These are phyloP conservation scores for Hylia prasina DNA, from an alignment of 2,113 vertebrate species.

Conservation along the genomic window DNA sequence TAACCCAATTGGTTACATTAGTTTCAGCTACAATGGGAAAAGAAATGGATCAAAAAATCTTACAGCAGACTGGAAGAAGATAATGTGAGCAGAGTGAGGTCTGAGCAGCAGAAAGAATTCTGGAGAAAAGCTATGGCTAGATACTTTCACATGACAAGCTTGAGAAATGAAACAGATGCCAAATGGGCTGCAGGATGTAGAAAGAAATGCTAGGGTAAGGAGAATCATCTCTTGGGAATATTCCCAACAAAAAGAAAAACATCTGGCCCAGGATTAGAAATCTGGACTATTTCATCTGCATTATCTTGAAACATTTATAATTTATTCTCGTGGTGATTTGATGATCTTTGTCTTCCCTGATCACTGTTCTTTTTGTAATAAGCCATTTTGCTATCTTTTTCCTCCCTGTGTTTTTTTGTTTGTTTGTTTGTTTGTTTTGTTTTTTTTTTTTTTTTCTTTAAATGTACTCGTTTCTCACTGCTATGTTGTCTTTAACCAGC, in stretches of 20 bases:
- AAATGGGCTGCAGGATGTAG: background rate
- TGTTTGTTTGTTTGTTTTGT: too few relatives aligned
- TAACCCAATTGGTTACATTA: background rate
- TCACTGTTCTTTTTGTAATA: background rate
- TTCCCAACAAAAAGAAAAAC: background rate
- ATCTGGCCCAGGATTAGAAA: background rate
- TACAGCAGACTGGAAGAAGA: background rate
- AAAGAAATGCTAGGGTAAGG: background rate
- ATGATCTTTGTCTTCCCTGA: background rate
- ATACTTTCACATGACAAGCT: background rate
- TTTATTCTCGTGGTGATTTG: background rate
- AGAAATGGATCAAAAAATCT: background rate
- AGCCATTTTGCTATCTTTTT: background rate
- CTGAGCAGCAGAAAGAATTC: background rate
- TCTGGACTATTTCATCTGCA: background rate
- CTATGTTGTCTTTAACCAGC: background rate
- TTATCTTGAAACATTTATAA: background rate
- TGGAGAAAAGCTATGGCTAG: background rate
- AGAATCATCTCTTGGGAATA: background rate
- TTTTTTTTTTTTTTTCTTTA: background rate
- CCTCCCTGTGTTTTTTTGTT: accelerated
- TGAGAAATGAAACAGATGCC: background rate
- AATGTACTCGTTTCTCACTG: background rate
- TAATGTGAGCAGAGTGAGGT: background rate
- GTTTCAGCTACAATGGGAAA: background rate